Percentiles rank a stretch among this genome's conserved stretches.
Conservation (phyloP, 1,140 invertebrate species). For the Megalonaias nervosa region DNA sequence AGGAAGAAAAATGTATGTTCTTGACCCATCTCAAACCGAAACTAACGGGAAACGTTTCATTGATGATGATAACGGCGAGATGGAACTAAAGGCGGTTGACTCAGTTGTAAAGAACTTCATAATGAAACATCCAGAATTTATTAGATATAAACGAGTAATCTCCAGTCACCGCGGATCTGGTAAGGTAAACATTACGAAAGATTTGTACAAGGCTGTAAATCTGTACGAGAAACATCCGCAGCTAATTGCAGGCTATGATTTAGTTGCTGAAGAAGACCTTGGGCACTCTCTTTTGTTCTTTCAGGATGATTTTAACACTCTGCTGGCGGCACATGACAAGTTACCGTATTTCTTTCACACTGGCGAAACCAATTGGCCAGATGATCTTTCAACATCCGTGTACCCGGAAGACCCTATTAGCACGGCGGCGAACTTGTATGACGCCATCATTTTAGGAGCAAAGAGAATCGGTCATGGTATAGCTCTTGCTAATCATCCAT, state of each 20-base stretch:
- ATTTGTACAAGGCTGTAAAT: constrained; percentile 15
- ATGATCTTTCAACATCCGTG: constrained; percentile 43
- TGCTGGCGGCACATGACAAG: constrained; percentile 24
- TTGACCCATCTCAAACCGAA: constrained; percentile 20
- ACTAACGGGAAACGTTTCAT: constrained; percentile 37
- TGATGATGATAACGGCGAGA: constrained; percentile 35
- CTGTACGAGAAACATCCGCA: constrained; percentile 46
- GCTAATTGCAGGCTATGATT: constrained; percentile 49
- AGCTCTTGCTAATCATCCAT: too few species aligned
- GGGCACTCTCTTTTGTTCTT: constrained; percentile 53
- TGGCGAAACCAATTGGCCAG: constrained; percentile 56
- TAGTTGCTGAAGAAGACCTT: constrained; percentile 55
- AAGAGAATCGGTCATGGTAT: constrained; percentile 29
- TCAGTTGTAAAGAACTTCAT: constrained; percentile 20
- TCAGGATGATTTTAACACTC: constrained; percentile 33
- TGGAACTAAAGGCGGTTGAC: constrained; percentile 26
- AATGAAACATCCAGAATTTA: constrained; percentile 40
- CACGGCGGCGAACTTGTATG: constrained; percentile 46
- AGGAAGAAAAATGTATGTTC: constrained; percentile 31
- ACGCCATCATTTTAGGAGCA: constrained; percentile 44
- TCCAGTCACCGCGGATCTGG: constrained; percentile 8
- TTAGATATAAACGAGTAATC: constrained; percentile 41
- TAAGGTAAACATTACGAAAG: not conserved
- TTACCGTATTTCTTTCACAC: constrained; percentile 9
- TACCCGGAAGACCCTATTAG: constrained; percentile 39